phyloP scores from a whole-genome alignment of 2,888 invertebrate genomes.

The Terebella lapidaria region DNA sequence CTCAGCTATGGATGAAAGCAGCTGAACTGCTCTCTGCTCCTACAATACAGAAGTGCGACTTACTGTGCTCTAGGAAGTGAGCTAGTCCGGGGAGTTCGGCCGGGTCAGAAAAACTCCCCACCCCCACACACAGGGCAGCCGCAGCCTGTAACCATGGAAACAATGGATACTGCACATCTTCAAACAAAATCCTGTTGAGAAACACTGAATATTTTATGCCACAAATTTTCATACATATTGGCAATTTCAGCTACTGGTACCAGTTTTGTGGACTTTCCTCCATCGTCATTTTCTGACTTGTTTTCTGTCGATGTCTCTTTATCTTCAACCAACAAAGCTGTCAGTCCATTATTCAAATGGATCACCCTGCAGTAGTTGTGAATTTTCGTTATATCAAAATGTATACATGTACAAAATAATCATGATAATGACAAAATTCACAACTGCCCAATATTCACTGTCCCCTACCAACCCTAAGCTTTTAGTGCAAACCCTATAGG shows the following conservation, averaged over 20 bases:
- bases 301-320: background rate
- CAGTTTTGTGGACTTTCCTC: too few species aligned
- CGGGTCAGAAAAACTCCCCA: conserved; percentile 48
- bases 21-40: too few species aligned
- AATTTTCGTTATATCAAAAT: too few species aligned
- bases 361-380: conserved; percentile 33
- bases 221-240: background rate
- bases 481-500: too few species aligned
- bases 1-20: too few species aligned
- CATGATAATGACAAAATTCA: too few species aligned
- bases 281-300: background rate
- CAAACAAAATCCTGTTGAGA: too few species aligned
- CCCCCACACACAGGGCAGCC: conserved; percentile 41
- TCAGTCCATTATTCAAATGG: conserved; percentile 36
- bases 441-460: too few species aligned
- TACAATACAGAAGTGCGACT: conserved; percentile 24
- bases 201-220: too few species aligned
- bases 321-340: conserved; percentile 38
- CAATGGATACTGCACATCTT: too few species aligned
- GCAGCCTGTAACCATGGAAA: conserved; percentile 37
- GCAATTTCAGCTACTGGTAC: background rate
- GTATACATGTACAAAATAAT: too few species aligned
- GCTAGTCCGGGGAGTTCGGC: conserved; percentile 49
- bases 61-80: conserved; percentile 52
- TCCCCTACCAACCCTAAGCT: too few species aligned